phyloP scores from a whole-genome alignment of 2,888 invertebrate species.

The Leptopterna dolabrata region DNA sequence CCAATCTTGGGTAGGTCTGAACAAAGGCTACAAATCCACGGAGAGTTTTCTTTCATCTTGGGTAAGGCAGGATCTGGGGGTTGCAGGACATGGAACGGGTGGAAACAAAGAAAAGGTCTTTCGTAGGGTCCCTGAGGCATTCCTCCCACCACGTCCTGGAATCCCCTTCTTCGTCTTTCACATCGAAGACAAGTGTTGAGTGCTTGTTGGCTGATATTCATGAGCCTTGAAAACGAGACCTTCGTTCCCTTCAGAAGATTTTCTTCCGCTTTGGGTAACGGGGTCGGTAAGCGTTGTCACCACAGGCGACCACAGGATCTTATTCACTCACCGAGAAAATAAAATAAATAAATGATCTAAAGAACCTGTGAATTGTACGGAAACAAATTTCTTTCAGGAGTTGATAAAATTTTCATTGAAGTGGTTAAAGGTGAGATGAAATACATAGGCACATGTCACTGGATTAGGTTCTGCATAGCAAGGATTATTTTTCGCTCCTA shows the following conservation, averaged over 20 bases:
- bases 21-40: constrained; percentile 58
- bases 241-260: neutral
- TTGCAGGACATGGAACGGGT: neutral
- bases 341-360: neutral
- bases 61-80: neutral
- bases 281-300: neutral
- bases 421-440: too few relatives aligned
- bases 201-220: constrained; percentile 44
- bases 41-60: constrained; percentile 55
- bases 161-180: neutral
- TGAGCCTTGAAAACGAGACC: constrained; percentile 16
- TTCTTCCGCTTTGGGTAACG: neutral
- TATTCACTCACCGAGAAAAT: neutral
- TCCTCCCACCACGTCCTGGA: neutral
- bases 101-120: constrained; percentile 28
- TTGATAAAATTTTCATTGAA: too few relatives aligned
- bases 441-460: too few relatives aligned
- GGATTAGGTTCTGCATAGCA: too few relatives aligned
- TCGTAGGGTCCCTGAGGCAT: constrained; percentile 40
- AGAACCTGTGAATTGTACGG: neutral
- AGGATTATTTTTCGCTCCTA: too few relatives aligned
- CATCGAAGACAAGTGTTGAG: constrained; percentile 23
- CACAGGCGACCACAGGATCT: neutral
- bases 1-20: constrained; percentile 56
- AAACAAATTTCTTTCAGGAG: neutral